Conservation (phyloP, 2,797 vertebrate species). For the Iguana delicatissima region DNA sequence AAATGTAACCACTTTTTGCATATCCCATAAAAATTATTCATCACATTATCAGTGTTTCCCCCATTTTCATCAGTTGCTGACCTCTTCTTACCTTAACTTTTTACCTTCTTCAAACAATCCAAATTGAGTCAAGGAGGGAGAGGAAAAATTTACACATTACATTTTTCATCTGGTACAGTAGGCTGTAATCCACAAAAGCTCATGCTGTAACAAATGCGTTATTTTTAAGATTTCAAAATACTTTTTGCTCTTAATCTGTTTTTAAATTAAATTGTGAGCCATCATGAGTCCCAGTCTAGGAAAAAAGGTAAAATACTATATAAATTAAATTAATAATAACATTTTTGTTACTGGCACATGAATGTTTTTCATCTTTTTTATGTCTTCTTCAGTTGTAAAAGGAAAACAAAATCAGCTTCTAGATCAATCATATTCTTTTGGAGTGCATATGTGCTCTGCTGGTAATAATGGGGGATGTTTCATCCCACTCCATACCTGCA, state of each 20-base stretch:
- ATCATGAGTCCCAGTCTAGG: too few species aligned
- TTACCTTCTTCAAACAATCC: conserved; percentile 7
- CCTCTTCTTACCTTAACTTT: neutral
- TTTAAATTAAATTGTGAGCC: neutral
- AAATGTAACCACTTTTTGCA: neutral
- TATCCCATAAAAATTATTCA: neutral
- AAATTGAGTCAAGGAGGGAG: neutral
- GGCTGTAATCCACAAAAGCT: too few species aligned
- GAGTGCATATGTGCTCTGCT: neutral
- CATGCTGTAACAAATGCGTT: neutral
- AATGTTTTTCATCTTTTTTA: neutral
- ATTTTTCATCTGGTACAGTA: neutral
- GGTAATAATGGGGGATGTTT: neutral
- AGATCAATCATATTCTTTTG: neutral
- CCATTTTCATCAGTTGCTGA: neutral
- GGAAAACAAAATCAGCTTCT: neutral
- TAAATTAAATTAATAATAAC: too few species aligned
- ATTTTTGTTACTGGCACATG: neutral
- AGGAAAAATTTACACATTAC: neutral
- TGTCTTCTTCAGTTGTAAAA: neutral
- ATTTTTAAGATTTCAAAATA: neutral
- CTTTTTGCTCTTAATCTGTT: neutral
- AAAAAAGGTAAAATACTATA: too few species aligned
- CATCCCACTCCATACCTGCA: neutral
- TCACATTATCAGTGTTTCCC: neutral